Conservation (phyloP, 2,113 vertebrate genomes). For the Takifugu flavidus region DNA sequence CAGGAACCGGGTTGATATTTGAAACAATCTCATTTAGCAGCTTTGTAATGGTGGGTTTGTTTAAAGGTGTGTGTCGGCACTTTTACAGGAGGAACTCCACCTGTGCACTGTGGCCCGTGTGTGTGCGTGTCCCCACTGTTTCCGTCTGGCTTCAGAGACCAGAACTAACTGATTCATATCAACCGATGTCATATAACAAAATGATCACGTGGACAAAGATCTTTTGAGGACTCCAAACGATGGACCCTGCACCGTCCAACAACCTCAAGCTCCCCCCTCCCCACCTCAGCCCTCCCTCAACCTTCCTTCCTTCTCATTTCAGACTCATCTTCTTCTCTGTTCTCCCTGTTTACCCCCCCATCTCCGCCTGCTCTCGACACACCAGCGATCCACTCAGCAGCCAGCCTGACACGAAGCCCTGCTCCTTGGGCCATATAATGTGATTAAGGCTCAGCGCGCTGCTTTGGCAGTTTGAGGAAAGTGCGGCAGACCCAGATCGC, state of each 20-base stretch:
- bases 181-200: too few species aligned
- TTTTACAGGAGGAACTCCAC: too few species aligned
- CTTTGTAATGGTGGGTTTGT: too few species aligned
- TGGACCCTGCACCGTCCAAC: conserved; percentile 17
- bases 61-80: too few species aligned
- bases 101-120: too few species aligned
- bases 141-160: too few species aligned
- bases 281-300: conserved; percentile 7
- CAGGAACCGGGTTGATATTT: too few species aligned
- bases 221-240: neutral
- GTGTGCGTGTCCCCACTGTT: too few species aligned
- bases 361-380: conserved; percentile 42
- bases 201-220: too few species aligned
- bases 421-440: conserved; percentile 60
- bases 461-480: conserved; percentile 7
- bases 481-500: neutral
- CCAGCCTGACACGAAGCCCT: conserved; percentile 46
- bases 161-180: too few species aligned
- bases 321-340: conserved; percentile 6
- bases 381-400: conserved; percentile 37
- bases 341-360: neutral
- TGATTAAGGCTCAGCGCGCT: conserved; percentile 54
- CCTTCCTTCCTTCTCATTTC: neutral
- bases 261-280: conserved; percentile 5
- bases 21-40: too few species aligned